Base-by-base conservation (phyloP, 2,113 vertebrate species). In the Equus quagga region DNA sequence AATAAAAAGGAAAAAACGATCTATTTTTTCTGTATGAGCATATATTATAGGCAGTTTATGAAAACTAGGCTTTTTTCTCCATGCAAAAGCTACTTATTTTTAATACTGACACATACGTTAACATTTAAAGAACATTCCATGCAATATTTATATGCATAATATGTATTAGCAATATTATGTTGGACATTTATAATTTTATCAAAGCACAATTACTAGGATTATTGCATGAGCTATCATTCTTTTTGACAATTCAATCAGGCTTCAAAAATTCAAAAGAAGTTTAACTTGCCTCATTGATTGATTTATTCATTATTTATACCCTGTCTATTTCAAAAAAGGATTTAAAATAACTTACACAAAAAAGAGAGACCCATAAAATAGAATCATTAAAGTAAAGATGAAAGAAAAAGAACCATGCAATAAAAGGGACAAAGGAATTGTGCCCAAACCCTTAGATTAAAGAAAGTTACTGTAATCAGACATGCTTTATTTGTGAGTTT, bases 211-310 rank as follows among this genome's bases (percentile, higher is more conserved):
- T 96, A 89, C 31, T 41, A 78, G 64, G 60, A 89, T 84, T 96
- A 58, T 31, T 95, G 24, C 46, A 58, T n/a, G 80, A 95, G 69
- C 83, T 94, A 96, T 97, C 93, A 96, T 92, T 98, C 96, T 97
- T 97, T 94, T 78, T 96, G 97, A 97, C 95, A 98, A 96, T 97
- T 98, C 96, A 96, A 96, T 96, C 95, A 80, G 62, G 80, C 58
- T 92, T 96, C 88, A 96, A 96, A 92, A 93, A 93, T 97, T 97
- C 62, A 73, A 85, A 92, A 96, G 91, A 91, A 89, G 79, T 88
- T 96, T 97, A 97, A 92, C 60, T 95, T 84, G 64, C 58, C 31
- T 95, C 75, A 75, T 56, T 95, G 95, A 97, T 87, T 97, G 86
- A 96, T 96, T 96, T 93, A 93, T 93, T 95, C 64, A 97, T 97